A percentile compares a stretch with the other conserved stretches of the same genome.
phyloP scores from a whole-genome alignment of 2,113 vertebrate genomes.

The Strix uralensis region DNA sequence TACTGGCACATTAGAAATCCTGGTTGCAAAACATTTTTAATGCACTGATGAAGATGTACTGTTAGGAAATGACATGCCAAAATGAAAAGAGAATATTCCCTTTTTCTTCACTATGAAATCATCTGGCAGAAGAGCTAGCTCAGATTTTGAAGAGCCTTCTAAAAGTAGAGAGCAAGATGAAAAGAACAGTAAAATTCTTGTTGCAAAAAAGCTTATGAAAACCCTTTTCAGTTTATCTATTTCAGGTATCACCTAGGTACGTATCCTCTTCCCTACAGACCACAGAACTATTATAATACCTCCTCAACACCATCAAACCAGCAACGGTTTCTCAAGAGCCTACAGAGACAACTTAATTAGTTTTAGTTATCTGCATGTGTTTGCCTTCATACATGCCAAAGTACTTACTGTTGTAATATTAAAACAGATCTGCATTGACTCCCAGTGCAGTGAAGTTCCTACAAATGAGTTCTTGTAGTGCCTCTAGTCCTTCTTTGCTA shows the following conservation, averaged over 20 bases:
- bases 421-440: not conserved
- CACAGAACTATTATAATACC: not conserved
- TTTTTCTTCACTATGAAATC: not conserved
- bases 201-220: not conserved
- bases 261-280: not conserved
- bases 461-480: not conserved
- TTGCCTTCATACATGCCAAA: not conserved
- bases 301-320: not conserved
- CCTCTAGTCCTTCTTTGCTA: not conserved
- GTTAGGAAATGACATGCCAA: not conserved
- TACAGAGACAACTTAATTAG: not conserved
- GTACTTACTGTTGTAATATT: not conserved
- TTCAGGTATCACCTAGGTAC: not conserved
- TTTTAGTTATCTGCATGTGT: not conserved
- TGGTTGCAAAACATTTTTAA: not conserved
- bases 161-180: not conserved
- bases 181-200: not conserved
- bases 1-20: not conserved
- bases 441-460: not conserved
- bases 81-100: not conserved
- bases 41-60: not conserved
- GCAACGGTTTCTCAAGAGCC: not conserved
- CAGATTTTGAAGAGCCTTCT: not conserved
- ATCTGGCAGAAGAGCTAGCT: not conserved
- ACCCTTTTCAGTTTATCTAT: not conserved